A percentile compares a stretch with the other conserved stretches of the same genome.
phyloP scores from a whole-genome alignment of 2,113 vertebrate genomes.

The Ceyx margarethae region DNA sequence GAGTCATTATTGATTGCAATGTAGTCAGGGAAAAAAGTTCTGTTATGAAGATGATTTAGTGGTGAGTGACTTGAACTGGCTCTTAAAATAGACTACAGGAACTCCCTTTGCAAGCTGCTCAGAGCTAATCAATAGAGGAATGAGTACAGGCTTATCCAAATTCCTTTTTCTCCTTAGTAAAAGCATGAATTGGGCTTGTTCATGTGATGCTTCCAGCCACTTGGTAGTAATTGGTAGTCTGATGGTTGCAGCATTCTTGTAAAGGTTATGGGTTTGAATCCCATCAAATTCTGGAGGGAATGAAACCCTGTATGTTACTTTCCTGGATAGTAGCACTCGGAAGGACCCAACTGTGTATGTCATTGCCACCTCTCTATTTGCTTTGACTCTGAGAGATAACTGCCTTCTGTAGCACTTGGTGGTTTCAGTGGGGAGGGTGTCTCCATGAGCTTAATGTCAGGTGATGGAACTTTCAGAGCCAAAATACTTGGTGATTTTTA shows the following conservation, averaged over 20 bases:
- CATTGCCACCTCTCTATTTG: not conserved
- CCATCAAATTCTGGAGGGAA: not conserved
- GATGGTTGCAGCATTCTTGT: not conserved
- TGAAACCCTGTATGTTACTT: not conserved
- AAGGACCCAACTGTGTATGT: not conserved
- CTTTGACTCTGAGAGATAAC: not conserved
- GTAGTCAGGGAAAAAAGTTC: not conserved
- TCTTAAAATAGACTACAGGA: not conserved
- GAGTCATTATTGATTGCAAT: not conserved
- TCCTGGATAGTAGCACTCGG: not conserved
- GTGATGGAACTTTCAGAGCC: not conserved
- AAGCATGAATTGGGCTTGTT: not conserved
- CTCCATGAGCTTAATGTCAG: not conserved
- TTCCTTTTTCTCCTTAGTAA: not conserved
- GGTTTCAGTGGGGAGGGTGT: not conserved
- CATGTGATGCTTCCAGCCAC: not conserved
- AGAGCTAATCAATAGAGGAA: not conserved
- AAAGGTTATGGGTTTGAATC: not conserved
- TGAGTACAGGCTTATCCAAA: not conserved
- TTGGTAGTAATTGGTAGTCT: not conserved
- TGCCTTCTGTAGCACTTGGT: not conserved
- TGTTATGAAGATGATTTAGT: not conserved
- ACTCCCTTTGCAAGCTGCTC: not conserved
- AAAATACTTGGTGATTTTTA: not conserved
- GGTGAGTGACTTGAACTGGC: not conserved